Evolutionary conservation across 2,888 invertebrate species (phyloP).

Genomic region (Phorcus lineatus): DNA sequence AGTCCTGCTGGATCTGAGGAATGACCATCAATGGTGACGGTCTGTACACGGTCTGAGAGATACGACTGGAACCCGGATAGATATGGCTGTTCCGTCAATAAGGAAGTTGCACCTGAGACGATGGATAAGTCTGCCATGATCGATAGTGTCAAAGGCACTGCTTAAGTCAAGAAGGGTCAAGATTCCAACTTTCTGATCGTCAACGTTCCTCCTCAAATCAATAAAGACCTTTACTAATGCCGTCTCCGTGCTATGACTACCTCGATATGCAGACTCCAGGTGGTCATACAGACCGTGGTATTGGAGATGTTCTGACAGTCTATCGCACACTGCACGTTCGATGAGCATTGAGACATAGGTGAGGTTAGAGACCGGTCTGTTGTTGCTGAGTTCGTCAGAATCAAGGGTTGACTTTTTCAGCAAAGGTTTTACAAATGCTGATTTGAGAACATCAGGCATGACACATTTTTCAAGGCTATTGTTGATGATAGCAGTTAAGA

Average conservation of each 20-base stretch:
- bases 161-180: background rate
- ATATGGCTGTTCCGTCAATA: background rate
- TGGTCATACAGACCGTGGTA: background rate
- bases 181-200: background rate
- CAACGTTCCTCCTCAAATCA: background rate
- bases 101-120: background rate
- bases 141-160: background rate
- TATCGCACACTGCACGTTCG: conserved; percentile 22
- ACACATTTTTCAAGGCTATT: background rate
- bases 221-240: background rate
- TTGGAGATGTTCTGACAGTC: conserved; percentile 14
- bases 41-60: background rate
- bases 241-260: background rate
- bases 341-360: conserved; percentile 31
- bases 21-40: background rate
- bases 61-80: conserved; percentile 15
- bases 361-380: conserved; percentile 32
- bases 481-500: background rate
- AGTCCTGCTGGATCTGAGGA: conserved; percentile 4
- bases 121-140: background rate
- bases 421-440: background rate
- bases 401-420: conserved; percentile 30
- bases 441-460: background rate
- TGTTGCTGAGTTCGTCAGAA: conserved; percentile 24
- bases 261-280: background rate